phyloP scores from a whole-genome alignment of 2,797 vertebrate genomes.

The Oreortyx pictus region DNA sequence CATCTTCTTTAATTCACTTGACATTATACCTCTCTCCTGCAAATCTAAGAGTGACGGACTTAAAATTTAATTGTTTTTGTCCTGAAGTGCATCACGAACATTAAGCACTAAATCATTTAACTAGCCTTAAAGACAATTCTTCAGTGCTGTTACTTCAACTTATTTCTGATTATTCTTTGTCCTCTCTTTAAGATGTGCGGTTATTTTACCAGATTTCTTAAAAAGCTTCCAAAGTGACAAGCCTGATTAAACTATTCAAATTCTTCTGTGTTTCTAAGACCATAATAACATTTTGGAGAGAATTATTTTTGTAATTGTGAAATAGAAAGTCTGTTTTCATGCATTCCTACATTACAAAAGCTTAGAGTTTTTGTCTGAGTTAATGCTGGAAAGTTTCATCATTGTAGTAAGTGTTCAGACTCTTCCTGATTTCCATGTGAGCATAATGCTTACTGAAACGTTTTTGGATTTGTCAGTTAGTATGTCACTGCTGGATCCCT shows the following conservation, averaged over 20 bases:
- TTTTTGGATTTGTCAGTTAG: not conserved
- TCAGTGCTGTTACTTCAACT: slow-evolving; percentile 32
- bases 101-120: slow-evolving; percentile 44
- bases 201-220: not conserved
- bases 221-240: not conserved
- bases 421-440: not conserved
- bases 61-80: slow-evolving; percentile 42
- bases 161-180: slow-evolving; percentile 5
- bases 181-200: not conserved
- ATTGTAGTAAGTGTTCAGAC: not conserved
- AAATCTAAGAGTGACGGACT: slow-evolving; percentile 13
- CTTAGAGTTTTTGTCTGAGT: not conserved
- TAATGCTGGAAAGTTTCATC: not conserved
- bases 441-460: not conserved
- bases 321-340: not conserved
- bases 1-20: slow-evolving; percentile 54
- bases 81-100: slow-evolving; percentile 22
- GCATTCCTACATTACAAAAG: not conserved
- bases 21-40: slow-evolving; percentile 20
- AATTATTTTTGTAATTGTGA: not conserved
- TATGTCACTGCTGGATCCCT: not conserved
- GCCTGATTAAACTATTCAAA: not conserved
- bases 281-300: not conserved
- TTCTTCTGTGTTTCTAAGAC: not conserved
- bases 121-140: not conserved